phyloP scores from a whole-genome alignment of 1,140 invertebrate species.

The Chrysopa pallens region DNA sequence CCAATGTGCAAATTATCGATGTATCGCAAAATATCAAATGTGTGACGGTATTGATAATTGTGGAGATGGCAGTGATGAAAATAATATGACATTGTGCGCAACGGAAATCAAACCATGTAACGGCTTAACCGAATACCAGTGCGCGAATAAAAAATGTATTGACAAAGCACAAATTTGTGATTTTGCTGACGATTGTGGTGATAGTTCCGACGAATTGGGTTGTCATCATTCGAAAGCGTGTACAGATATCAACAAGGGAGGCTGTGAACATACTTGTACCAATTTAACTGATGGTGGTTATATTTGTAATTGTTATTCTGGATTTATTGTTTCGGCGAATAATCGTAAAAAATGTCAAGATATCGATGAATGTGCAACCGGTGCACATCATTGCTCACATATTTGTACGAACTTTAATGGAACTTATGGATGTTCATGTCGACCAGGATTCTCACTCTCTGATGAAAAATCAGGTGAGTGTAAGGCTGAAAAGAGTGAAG shows the following conservation, averaged over 20 bases:
- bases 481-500: conserved; percentile 42
- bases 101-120: conserved; percentile 53
- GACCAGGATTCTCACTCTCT: conserved; percentile 58
- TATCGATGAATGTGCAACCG: conserved; percentile 76
- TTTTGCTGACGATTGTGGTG: conserved; percentile 61
- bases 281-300: conserved; percentile 69
- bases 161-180: conserved; percentile 67
- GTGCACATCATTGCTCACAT: conserved; percentile 78
- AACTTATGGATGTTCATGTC: conserved; percentile 73
- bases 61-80: conserved; percentile 84
- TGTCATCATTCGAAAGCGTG: conserved; percentile 67
- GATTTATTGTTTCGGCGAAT: conserved; percentile 59
- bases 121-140: conserved; percentile 61
- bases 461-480: conserved; percentile 68
- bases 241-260: conserved; percentile 54
- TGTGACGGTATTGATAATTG: conserved; percentile 80
- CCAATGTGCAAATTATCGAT: conserved; percentile 77
- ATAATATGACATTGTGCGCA: conserved; percentile 74
- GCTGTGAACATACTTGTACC: conserved; percentile 83
- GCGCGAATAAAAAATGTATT: conserved; percentile 83
- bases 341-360: conserved; percentile 68
- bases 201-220: conserved; percentile 75
- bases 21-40: conserved; percentile 65
- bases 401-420: conserved; percentile 85
- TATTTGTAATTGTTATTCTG: conserved; percentile 73